These are phyloP conservation scores for Notolepis coatsorum DNA, from an alignment of 2,797 vertebrate genomes.

Conservation along the genomic window DNA sequence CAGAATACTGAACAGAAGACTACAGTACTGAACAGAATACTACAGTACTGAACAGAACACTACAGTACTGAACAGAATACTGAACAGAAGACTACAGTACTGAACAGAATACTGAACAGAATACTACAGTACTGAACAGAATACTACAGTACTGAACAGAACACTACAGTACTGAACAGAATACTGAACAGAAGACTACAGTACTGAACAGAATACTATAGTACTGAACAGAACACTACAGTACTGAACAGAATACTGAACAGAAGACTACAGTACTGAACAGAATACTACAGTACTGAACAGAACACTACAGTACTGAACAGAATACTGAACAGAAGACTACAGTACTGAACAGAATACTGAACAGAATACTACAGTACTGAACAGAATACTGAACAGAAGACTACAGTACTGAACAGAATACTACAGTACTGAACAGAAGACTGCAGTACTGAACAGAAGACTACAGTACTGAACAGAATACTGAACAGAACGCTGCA, in stretches of 20 bases:
- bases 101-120: constrained; percentile 32
- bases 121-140: constrained; percentile 33
- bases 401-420: too few species aligned
- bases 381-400: constrained; percentile 71
- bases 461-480: constrained; percentile 68
- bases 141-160: constrained; percentile 66
- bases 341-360: constrained; percentile 46
- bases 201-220: constrained; percentile 52
- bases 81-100: too few species aligned
- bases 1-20: constrained; percentile 29
- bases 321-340: constrained; percentile 29
- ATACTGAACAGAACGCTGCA: too few species aligned
- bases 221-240: constrained; percentile 59
- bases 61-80: too few species aligned
- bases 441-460: constrained; percentile 33
- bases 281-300: constrained; percentile 65
- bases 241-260: constrained; percentile 35
- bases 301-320: too few species aligned
- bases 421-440: constrained; percentile 31
- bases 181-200: constrained; percentile 28
- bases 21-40: constrained; percentile 46
- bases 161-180: too few species aligned
- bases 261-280: constrained; percentile 29
- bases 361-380: too few species aligned
- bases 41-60: constrained; percentile 70